Evolutionary conservation across 1,140 invertebrate genomes (phyloP).

Genomic region (Drosophila lacertosa): DNA sequence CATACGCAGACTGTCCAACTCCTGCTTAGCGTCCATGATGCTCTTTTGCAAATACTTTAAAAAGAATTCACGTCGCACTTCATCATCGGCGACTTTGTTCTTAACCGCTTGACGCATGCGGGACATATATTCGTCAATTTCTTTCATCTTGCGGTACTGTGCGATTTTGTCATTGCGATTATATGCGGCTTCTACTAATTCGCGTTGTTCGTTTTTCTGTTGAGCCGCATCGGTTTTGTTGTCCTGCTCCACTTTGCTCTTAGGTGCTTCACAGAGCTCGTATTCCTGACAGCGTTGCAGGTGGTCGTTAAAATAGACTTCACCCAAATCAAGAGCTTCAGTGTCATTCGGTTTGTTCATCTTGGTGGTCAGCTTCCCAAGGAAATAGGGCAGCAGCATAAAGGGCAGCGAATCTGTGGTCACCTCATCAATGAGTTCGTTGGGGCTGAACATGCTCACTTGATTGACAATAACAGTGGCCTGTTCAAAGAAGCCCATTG

Average conservation of each 20-base stretch:
- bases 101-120: conserved; percentile 87
- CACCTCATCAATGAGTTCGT: conserved; percentile 95
- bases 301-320: conserved; percentile 94
- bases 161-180: conserved; percentile 90
- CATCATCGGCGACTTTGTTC: conserved; percentile 90
- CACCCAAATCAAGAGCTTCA: conserved; percentile 89
- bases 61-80: conserved; percentile 93
- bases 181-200: conserved; percentile 84
- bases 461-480: conserved; percentile 91
- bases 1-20: conserved; percentile 89
- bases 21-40: conserved; percentile 90
- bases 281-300: conserved; percentile 92
- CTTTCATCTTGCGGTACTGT: conserved; percentile 91
- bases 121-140: conserved; percentile 89
- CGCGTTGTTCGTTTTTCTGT: conserved; percentile 68
- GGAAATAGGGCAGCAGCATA: conserved; percentile 91
- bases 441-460: conserved; percentile 92
- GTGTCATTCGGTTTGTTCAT: conserved; percentile 87
- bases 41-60: conserved; percentile 91
- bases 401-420: conserved; percentile 93
- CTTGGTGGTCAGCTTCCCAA: conserved; percentile 88
- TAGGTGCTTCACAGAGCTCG: conserved; percentile 86
- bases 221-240: conserved; percentile 33
- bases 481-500: conserved; percentile 91
- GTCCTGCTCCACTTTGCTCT: conserved; percentile 25